These are phyloP conservation scores for Aleadryas rufinucha DNA, from an alignment of 2,113 vertebrate species.

Conservation along the genomic window DNA sequence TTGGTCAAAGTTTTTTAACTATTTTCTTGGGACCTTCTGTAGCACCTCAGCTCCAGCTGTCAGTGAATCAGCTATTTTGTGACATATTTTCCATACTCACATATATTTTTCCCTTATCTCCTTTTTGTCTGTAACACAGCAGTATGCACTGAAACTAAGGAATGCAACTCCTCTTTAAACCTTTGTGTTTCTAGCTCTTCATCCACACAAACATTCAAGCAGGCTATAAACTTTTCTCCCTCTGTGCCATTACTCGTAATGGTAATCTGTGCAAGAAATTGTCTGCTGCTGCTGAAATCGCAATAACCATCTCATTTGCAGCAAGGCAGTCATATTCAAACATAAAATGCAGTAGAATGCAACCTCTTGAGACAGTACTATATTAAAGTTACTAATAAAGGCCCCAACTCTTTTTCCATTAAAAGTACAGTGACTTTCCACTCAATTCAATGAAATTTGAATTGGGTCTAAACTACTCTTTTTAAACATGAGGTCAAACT, in stretches of 20 bases:
- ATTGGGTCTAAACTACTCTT: background rate
- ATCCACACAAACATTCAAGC: background rate
- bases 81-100: background rate
- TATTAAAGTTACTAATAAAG: conserved; percentile 16
- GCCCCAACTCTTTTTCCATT: background rate
- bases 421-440: background rate
- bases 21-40: background rate
- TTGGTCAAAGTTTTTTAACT: background rate
- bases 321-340: conserved; percentile 21
- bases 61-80: background rate
- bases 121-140: background rate
- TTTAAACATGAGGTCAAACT: background rate
- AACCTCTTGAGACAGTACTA: background rate
- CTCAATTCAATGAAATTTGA: background rate
- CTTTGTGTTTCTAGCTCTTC: background rate
- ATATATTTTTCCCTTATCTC: background rate
- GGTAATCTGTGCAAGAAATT: conserved; percentile 53
- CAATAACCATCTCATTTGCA: conserved; percentile 26
- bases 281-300: conserved; percentile 2
- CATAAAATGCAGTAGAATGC: conserved; percentile 9
- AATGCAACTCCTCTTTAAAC: conserved; percentile 21
- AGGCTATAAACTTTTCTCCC: conserved; percentile 22
- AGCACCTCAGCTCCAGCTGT: background rate
- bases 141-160: conserved; percentile 3
- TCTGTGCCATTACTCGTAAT: background rate